These are phyloP conservation scores for Holothuria leucospilota DNA, from an alignment of 53 echinoderm and acorn worm genomes.

Conservation along the genomic window DNA sequence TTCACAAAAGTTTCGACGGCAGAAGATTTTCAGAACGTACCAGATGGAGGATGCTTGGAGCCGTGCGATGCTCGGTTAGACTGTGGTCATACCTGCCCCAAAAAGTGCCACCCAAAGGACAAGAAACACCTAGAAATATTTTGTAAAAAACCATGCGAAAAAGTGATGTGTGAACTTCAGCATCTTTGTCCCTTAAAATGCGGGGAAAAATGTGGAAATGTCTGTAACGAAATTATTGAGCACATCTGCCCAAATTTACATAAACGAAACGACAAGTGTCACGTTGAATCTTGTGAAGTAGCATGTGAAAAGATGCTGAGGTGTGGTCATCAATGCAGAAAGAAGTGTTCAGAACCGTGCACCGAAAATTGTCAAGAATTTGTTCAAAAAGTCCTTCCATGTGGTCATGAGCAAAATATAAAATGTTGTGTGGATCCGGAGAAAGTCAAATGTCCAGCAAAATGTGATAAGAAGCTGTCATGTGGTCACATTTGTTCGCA, in stretches of 20 bases:
- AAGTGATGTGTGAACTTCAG: conserved; percentile 41
- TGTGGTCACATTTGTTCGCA: conserved; percentile 80
- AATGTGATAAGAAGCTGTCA: conserved; percentile 63
- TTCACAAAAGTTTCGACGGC: conserved; percentile 51
- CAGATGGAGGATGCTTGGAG: conserved; percentile 78
- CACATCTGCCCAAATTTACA: too few species aligned
- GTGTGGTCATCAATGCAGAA: conserved; percentile 80
- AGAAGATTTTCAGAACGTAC: conserved; percentile 70
- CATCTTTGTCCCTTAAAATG: conserved; percentile 67
- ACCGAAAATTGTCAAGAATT: conserved; percentile 60
- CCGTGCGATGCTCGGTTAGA: conserved; percentile 56
- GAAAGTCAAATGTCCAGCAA: background rate
- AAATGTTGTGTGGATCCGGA: conserved; percentile 5
- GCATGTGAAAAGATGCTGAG: conserved; percentile 54
- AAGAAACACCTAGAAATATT: conserved; percentile 43
- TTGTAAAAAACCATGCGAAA: conserved; percentile 57
- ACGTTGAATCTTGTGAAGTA: conserved; percentile 21
- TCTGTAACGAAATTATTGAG: conserved; percentile 51
- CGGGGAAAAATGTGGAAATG: conserved; percentile 51
- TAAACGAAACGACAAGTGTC: too few species aligned
- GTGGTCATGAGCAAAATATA: background rate
- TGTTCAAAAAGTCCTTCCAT: conserved; percentile 13
- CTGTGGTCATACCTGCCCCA: conserved; percentile 68
- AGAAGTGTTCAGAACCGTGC: conserved; percentile 71
- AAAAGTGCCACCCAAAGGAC: conserved; percentile 69